phyloP scores from a whole-genome alignment of 2,113 vertebrate genomes.

The Sander lucioperca region DNA sequence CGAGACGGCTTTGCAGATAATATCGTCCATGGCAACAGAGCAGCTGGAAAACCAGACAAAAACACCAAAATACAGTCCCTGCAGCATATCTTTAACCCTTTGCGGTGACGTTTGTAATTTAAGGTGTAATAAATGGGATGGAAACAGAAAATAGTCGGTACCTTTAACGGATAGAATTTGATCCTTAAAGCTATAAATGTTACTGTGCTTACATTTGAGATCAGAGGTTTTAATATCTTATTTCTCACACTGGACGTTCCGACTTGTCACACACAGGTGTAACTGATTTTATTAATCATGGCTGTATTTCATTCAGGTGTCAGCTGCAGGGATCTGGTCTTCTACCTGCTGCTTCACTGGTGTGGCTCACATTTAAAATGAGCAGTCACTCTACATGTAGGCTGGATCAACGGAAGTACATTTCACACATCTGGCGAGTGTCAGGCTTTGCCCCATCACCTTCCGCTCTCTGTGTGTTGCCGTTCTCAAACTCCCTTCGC shows the following conservation, averaged over 20 bases:
- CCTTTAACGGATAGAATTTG: neutral
- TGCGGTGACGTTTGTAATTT: neutral
- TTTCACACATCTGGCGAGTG: too few relatives aligned
- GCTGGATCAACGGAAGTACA: too few relatives aligned
- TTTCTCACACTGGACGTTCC: too few relatives aligned
- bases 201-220: neutral
- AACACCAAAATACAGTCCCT: neutral
- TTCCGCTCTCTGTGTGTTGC: too few relatives aligned
- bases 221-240: too few relatives aligned
- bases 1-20: constrained; percentile 39
- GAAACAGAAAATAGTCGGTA: neutral
- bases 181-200: neutral
- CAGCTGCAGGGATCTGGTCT: too few relatives aligned
- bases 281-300: neutral
- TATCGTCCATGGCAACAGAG: constrained; percentile 30
- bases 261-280: too few relatives aligned
- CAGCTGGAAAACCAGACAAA: constrained; percentile 4
- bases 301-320: neutral
- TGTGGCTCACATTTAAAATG: too few relatives aligned
- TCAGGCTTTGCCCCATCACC: too few relatives aligned
- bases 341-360: too few relatives aligned
- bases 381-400: too few relatives aligned
- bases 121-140: neutral
- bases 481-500: too few relatives aligned
- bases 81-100: constrained; percentile 11